Conservation (phyloP, 2,888 invertebrate species). For the Watsonalla cultraria region DNA sequence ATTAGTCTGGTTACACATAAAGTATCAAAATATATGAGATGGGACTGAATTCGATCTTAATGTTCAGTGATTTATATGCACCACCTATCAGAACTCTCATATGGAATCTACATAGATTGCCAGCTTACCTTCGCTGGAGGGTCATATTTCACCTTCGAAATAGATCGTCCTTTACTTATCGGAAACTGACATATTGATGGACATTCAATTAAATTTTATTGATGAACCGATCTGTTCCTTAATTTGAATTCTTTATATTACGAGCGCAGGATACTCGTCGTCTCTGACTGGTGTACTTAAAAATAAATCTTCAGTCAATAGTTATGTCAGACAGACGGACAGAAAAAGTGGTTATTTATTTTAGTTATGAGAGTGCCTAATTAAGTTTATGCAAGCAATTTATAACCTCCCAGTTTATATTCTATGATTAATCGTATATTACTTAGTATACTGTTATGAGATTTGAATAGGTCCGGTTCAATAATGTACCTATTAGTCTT, state of each 20-base stretch:
- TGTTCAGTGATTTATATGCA: slow-evolving; percentile 23
- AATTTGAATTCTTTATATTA: slow-evolving; percentile 15
- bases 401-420: too few relatives aligned
- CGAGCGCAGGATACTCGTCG: slow-evolving; percentile 13
- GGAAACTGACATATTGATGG: slow-evolving; percentile 35
- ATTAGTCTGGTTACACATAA: background rate
- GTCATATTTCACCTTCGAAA: slow-evolving; percentile 24
- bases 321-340: slow-evolving; percentile 16
- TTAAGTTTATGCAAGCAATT: too few relatives aligned
- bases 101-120: background rate
- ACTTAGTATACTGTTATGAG: too few relatives aligned
- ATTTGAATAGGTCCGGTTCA: too few relatives aligned
- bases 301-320: slow-evolving; percentile 43
- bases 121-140: slow-evolving; percentile 1
- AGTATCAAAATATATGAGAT: background rate
- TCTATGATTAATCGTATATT: too few relatives aligned
- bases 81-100: slow-evolving; percentile 4
- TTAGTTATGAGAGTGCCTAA: slow-evolving; percentile 3
- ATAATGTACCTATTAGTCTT: too few relatives aligned
- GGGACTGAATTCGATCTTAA: slow-evolving; percentile 3
- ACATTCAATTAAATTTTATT: slow-evolving; percentile 42
- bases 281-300: slow-evolving; percentile 32
- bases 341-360: slow-evolving; percentile 17
- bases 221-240: slow-evolving; percentile 32
- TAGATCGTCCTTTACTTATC: slow-evolving; percentile 40